phyloP scores from a whole-genome alignment of 2,888 invertebrate genomes.

The Drymonia ruficornis region DNA sequence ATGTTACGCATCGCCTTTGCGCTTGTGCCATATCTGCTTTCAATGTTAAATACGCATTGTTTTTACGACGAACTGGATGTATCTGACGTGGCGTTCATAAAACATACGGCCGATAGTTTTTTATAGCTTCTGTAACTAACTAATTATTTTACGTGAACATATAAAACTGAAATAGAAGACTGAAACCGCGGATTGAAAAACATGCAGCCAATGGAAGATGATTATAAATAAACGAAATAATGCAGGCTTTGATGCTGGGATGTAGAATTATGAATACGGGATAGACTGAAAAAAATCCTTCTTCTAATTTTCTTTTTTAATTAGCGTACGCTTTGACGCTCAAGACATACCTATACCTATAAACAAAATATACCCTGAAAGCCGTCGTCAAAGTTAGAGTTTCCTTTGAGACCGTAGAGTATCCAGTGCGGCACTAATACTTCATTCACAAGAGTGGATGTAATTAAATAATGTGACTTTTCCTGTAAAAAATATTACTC shows the following conservation, averaged over 20 bases:
- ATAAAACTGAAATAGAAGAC: constrained; percentile 12
- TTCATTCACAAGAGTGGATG: too few relatives aligned
- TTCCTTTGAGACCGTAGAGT: too few relatives aligned
- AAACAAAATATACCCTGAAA: too few relatives aligned
- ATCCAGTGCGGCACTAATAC: too few relatives aligned
- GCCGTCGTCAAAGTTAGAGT: too few relatives aligned
- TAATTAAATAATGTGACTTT: too few relatives aligned
- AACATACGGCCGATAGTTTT: constrained; percentile 24
- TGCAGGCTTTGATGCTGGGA: background rate
- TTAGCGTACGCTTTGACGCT: too few relatives aligned
- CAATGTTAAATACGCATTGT: constrained; percentile 31
- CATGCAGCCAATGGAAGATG: background rate
- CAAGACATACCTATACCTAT: too few relatives aligned
- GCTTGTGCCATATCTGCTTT: constrained; percentile 18
- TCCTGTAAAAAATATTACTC: too few relatives aligned
- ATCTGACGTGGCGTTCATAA: constrained; percentile 30
- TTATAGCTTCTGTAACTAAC: constrained; percentile 40
- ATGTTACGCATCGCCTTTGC: constrained; percentile 42
- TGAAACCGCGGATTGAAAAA: background rate
- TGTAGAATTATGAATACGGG: too few relatives aligned
- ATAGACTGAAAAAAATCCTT: too few relatives aligned
- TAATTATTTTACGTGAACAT: constrained; percentile 8
- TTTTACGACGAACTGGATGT: constrained; percentile 25
- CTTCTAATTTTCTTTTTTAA: too few relatives aligned
- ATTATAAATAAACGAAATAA: background rate